phyloP scores from a whole-genome alignment of 2,797 vertebrate species.

The Enteromius trimaculatus region DNA sequence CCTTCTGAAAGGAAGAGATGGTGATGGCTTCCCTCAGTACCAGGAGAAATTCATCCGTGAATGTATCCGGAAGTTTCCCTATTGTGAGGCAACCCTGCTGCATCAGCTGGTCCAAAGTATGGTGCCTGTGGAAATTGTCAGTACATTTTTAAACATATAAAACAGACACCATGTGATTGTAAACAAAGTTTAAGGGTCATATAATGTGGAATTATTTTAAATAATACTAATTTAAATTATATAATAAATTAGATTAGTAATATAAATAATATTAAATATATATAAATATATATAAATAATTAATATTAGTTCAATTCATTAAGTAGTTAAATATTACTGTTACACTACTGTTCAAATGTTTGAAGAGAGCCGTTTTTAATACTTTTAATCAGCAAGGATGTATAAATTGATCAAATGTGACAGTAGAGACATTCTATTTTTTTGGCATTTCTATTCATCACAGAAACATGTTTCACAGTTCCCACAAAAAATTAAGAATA shows the following conservation, averaged over 20 bases:
- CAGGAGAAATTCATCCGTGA: slow-evolving; percentile 95
- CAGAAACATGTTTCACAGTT: background rate
- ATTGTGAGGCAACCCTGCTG: slow-evolving; percentile 90
- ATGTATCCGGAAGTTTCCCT: slow-evolving; percentile 93
- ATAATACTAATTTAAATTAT: background rate
- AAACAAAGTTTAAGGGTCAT: background rate
- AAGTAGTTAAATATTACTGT: background rate
- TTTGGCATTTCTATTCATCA: background rate
- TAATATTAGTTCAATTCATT: background rate
- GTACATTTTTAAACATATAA: slow-evolving; percentile 56
- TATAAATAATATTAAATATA: too few species aligned
- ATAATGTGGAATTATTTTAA: background rate
- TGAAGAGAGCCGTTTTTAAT: background rate
- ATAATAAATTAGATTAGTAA: background rate
- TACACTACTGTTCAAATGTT: background rate
- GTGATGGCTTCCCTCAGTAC: slow-evolving; percentile 89
- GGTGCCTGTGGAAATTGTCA: slow-evolving; percentile 93
- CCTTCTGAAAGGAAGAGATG: slow-evolving; percentile 89
- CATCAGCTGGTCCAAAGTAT: slow-evolving; percentile 95
- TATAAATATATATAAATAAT: background rate
- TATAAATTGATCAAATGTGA: background rate
- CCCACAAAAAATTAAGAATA: background rate
- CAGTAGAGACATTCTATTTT: background rate
- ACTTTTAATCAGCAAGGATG: background rate
- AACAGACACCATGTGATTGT: background rate